Conservation (phyloP, 2,113 vertebrate species). For the Saguinus imperator region DNA sequence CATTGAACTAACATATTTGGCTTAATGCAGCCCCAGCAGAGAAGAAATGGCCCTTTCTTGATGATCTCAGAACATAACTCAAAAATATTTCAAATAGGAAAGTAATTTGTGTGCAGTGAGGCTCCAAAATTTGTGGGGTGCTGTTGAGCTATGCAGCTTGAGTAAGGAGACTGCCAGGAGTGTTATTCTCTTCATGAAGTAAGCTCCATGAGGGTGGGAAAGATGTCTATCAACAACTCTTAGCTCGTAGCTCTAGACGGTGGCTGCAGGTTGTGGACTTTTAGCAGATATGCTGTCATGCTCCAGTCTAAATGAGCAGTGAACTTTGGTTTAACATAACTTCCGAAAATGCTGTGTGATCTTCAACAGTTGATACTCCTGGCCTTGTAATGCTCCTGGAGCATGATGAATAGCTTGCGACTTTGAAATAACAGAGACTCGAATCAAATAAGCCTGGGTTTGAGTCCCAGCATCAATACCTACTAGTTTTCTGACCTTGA, state of each 20-base stretch:
- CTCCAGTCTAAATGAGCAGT: not conserved
- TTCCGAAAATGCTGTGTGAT: not conserved
- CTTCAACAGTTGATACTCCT: not conserved
- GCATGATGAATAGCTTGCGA: not conserved
- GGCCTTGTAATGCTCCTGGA: not conserved
- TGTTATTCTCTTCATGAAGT: not conserved
- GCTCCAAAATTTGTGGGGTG: not conserved
- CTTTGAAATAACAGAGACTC: not conserved
- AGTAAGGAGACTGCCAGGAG: not conserved
- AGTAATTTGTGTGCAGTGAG: not conserved
- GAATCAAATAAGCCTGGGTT: not conserved
- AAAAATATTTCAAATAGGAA: conserved; percentile 58
- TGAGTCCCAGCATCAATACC: not conserved
- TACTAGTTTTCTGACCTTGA: not conserved
- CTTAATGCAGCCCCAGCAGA: not conserved
- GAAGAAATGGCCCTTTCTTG: not conserved
- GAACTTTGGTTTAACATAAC: not conserved
- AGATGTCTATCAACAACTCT: not conserved
- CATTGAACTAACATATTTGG: not conserved
- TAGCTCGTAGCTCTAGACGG: not conserved
- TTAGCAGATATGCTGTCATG: not conserved
- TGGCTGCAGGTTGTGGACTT: not conserved
- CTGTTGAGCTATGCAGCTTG: not conserved
- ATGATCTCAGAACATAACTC: conserved; percentile 18
- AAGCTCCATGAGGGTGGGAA: not conserved